phyloP scores from a whole-genome alignment of 1,140 invertebrate species.

The Diploscapter pachys region DNA sequence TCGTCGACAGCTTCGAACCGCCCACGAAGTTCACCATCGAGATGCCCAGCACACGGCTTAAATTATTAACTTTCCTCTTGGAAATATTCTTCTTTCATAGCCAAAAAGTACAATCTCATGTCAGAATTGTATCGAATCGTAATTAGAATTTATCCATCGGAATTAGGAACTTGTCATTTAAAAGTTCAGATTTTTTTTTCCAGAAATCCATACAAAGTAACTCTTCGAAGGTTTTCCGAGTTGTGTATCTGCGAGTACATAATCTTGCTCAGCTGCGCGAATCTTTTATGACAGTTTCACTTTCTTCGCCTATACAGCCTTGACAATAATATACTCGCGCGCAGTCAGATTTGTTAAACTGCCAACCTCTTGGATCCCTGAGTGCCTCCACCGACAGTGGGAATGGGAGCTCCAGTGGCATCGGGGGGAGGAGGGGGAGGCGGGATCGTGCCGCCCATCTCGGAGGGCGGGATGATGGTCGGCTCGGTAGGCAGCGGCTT shows the following conservation, averaged over 20 bases:
- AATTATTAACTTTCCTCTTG: not conserved
- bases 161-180: not conserved
- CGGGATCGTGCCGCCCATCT: not conserved
- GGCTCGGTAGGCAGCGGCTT: slow-evolving; percentile 93
- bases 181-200: not conserved
- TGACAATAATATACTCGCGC: no score
- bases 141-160: not conserved
- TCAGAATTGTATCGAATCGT: not conserved
- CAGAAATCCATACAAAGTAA: slow-evolving; percentile 7
- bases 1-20: slow-evolving; percentile 43
- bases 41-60: slow-evolving; percentile 66
- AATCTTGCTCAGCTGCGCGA: no score
- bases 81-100: not conserved
- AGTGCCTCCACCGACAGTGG: not conserved
- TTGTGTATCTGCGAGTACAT: no score
- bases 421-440: not conserved
- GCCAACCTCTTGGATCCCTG: no score
- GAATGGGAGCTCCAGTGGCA: not conserved
- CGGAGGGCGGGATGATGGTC: slow-evolving; percentile 67
- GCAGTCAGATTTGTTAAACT: no score
- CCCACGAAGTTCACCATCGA: slow-evolving; percentile 86
- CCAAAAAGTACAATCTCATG: not conserved
- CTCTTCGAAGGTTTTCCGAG: no score
- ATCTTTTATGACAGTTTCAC: no score
- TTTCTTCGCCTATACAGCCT: no score